phyloP scores from a whole-genome alignment of 2,797 vertebrate species.

The Peromyscus aztecus region DNA sequence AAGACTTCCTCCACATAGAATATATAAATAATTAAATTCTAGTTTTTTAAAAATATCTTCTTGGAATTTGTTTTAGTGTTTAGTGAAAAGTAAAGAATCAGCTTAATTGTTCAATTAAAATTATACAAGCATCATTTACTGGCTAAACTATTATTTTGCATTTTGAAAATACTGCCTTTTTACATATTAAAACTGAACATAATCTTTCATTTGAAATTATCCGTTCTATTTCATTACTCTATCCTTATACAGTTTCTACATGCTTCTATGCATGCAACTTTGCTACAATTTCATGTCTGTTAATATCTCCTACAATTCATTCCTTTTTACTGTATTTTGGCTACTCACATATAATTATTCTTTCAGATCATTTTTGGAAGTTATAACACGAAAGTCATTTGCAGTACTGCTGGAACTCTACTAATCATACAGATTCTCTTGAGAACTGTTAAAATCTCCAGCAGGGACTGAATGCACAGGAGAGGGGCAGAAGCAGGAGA shows the following conservation, averaged over 20 bases:
- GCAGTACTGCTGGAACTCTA: neutral
- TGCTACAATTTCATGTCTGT: slow-evolving; percentile 4
- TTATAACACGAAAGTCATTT: slow-evolving; percentile 36
- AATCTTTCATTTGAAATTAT: neutral
- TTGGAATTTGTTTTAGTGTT: neutral
- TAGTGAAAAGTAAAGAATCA: slow-evolving; percentile 16
- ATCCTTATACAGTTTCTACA: neutral
- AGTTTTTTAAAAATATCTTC: slow-evolving; percentile 46
- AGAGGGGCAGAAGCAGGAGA: neutral
- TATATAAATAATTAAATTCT: slow-evolving; percentile 45
- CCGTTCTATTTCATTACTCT: neutral
- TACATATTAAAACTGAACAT: neutral
- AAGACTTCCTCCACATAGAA: slow-evolving; percentile 50
- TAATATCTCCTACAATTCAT: neutral
- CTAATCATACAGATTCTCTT: neutral
- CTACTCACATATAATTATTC: neutral
- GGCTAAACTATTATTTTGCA: slow-evolving; percentile 3
- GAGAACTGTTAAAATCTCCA: neutral
- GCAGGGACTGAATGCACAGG: too few species aligned
- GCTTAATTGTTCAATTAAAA: slow-evolving; percentile 24
- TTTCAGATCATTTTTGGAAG: slow-evolving; percentile 45
- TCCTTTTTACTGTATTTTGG: slow-evolving; percentile 41
- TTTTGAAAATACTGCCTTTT: slow-evolving; percentile 28
- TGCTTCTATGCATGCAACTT: slow-evolving; percentile 26
- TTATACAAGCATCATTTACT: neutral